These are phyloP conservation scores for Hylomyscus alleni DNA, from an alignment of 2,797 vertebrate genomes.

Conservation along the genomic window DNA sequence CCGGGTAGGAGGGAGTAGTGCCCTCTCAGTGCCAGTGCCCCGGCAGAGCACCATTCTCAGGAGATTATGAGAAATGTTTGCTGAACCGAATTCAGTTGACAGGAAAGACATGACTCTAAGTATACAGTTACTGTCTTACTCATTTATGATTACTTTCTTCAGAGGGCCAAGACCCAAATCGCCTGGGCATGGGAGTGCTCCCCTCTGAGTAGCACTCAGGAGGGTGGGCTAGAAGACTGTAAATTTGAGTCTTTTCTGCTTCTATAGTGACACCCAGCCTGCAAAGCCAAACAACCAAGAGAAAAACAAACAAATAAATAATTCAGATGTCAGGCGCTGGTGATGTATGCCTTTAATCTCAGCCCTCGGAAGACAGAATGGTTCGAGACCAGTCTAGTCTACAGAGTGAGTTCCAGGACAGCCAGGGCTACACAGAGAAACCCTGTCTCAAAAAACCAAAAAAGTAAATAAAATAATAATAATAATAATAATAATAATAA, in stretches of 20 bases:
- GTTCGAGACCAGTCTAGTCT: neutral
- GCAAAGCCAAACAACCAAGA: neutral
- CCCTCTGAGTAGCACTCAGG: neutral
- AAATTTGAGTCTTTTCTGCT: neutral
- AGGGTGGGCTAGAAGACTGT: neutral
- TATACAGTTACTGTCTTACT: neutral
- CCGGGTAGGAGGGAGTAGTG: neutral
- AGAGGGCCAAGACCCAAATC: neutral
- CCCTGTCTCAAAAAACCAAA: neutral
- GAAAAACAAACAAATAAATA: neutral
- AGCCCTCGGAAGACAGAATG: neutral
- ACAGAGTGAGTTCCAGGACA: neutral
- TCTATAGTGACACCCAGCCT: neutral
- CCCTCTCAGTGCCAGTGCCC: neutral
- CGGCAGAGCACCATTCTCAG: neutral
- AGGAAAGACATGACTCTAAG: constrained; percentile 30
- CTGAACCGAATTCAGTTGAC: constrained; percentile 50
- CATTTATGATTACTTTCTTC: constrained; percentile 44
- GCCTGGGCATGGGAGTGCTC: neutral
- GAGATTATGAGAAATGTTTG: neutral
- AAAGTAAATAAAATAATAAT: neutral
- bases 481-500: neutral
- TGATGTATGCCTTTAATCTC: neutral
- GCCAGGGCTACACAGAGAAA: neutral
- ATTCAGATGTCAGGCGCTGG: neutral